Evolutionary conservation across 2,888 invertebrate genomes (phyloP), one percentile per base, ranked within the genome.

Genomic region (Cyrtodaria siliqua): DNA sequence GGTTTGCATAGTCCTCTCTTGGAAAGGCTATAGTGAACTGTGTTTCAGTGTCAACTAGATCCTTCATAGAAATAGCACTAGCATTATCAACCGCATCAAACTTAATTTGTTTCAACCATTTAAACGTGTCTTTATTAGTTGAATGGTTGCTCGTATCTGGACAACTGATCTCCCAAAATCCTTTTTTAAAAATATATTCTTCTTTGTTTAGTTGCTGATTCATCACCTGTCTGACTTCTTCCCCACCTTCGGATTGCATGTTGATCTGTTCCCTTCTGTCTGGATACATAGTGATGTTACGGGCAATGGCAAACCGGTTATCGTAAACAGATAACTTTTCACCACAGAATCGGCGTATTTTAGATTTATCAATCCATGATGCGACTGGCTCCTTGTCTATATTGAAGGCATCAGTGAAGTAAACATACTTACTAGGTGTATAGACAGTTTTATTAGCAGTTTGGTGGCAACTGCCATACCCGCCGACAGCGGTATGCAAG

Each of bases 1-100:
- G 47, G 53, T 87, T 87, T 8, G 75, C 86, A 71, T 86, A 87
- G 50, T 87, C 87, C n/a, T 74, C 71, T 16, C 87, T 49, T 18
- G 52, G 53, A 4, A 85, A 44, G 2, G 78, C 83, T 23, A 85
- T 63, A 1, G 73, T 73, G 26, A 61, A 75, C 16, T 63, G 42
- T 2, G 60, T 42, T 44, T 27, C 24, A 12, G 2, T 40, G 3
- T 18, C 6, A 12, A 38, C 16, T 3, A 29, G 20, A 0, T 20
- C 50, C 0, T 16, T 26, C 1, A 4, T 20, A 9, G 4, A 16
- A 4, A 20, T 9, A 9, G 4, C 44, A 18, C 4, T 3, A 18
- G 8, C n/a, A 16, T 18, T 18, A 18, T 9, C 6, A 16, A 16
- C 20, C n/a, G 6, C 6, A 44, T 20, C 6, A 16, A 44, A 44